Base-by-base conservation (phyloP, 2,797 vertebrate species). In the Microctenopoma stevenorrisi region DNA sequence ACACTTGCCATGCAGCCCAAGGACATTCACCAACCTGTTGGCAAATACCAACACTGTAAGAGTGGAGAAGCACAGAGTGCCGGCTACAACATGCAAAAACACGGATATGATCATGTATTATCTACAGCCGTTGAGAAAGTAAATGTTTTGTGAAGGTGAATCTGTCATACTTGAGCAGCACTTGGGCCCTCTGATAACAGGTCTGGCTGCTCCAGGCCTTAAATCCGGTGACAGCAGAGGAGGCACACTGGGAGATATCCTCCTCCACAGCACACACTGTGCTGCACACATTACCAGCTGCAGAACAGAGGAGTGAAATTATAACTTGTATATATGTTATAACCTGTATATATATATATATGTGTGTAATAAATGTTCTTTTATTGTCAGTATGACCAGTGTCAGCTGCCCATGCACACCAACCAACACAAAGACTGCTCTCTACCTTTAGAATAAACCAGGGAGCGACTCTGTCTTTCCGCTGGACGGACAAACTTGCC, bases 1-100 rank as follows among this genome's bases (percentile, higher is more conserved):
- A 76, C 93, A 94, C 80, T 87, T 88, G 1, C 74, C 70, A 18
- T 93, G 86, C 79, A 88, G 90, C 59, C 92, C 92, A 1, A 95
- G 67, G 0, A 72, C 65, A 3, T 86, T 52, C 42, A 69, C 90
- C 66, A 89, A 25, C 78, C 94, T 95, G 86, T 37, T 0, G 11
- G 3, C 43, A 54, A 1, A 49, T 18, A 47, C 2, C 42, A 8
- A 14, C 3, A 1, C 18, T 1, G 28, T 37, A 2, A 28, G 2
- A 15, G 11, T 18, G 26, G 10, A 30, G 9, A 5, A 18, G 25
- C 6, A 7, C 15, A 7, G 6, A 13, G 14, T 22, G 11, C 9
- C 14, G 15, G 26, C 48, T 43, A 14, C 33, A 46, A 16, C 2
- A 30, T 51, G 48, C 25, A 33, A 50, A 28, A 10, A 26, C 48